Percentiles rank a stretch among this genome's conserved stretches.
phyloP scores from a whole-genome alignment of 1,140 invertebrate species.

The Rhagoletis pomonella region DNA sequence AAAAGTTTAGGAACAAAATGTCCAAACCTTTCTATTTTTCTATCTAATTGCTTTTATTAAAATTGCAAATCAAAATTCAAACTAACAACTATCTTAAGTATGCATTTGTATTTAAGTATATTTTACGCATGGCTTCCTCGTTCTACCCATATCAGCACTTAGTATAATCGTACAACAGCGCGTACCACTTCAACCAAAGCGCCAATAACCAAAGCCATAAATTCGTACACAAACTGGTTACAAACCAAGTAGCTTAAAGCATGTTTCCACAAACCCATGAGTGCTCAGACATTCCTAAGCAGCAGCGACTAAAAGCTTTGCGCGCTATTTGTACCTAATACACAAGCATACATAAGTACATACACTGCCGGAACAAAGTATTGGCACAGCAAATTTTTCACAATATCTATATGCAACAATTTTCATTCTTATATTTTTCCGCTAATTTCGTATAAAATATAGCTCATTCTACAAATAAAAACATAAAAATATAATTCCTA shows the following conservation, averaged over 20 bases:
- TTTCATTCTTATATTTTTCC: not conserved
- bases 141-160: not conserved
- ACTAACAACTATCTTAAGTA: not conserved
- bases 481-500: not conserved
- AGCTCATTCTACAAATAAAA: too few species aligned
- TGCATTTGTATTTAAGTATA: not conserved
- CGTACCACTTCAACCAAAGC: constrained; percentile 14
- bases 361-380: not conserved
- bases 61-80: too few species aligned
- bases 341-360: not conserved
- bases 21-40: too few species aligned
- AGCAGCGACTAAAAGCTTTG: not conserved
- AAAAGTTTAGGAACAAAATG: too few species aligned
- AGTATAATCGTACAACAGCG: not conserved
- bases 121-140: not conserved
- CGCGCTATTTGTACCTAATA: not conserved
- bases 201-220: not conserved
- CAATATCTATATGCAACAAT: too few species aligned
- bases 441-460: too few species aligned
- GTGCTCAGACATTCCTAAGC: not conserved
- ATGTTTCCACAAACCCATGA: not conserved
- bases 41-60: too few species aligned
- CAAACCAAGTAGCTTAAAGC: not conserved
- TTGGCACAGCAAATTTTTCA: too few species aligned
- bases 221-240: not conserved